Conservation (phyloP, 2,797 vertebrate species). For the Clarias platycephalus region DNA sequence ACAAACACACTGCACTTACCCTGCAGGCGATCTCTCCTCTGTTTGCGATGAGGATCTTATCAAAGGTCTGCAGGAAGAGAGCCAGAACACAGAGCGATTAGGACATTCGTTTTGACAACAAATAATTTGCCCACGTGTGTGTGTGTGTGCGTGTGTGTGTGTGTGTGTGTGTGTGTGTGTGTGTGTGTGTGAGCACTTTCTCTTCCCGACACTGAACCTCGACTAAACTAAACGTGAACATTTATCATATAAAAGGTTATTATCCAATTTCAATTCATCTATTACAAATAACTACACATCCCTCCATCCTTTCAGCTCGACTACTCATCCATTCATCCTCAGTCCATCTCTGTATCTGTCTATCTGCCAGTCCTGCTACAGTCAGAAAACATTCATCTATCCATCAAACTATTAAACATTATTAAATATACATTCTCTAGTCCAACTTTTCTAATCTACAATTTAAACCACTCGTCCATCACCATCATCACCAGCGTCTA, state of each 20-base stretch:
- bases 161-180: slow-evolving; percentile 8
- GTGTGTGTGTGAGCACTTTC: slow-evolving; percentile 19
- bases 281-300: neutral
- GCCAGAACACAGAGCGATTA: slow-evolving; percentile 47
- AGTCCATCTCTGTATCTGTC: neutral
- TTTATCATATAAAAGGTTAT: neutral
- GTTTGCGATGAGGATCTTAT: slow-evolving; percentile 97
- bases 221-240: too few species aligned
- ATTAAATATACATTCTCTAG: neutral
- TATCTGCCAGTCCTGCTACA: neutral
- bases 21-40: slow-evolving; percentile 98
- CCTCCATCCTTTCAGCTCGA: neutral
- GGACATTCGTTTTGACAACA: slow-evolving; percentile 47
- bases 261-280: neutral
- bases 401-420: neutral
- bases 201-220: slow-evolving; percentile 11
- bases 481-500: too few species aligned
- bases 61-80: slow-evolving; percentile 83
- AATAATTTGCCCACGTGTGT: slow-evolving; percentile 7
- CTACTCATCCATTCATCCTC: neutral
- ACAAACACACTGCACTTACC: slow-evolving; percentile 78
- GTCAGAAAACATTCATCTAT: neutral
- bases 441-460: neutral
- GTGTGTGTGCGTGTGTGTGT: slow-evolving; percentile 8
- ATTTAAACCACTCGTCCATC: neutral